Base-by-base conservation (phyloP, 2,888 invertebrate species). In the Cotesia congregata region DNA sequence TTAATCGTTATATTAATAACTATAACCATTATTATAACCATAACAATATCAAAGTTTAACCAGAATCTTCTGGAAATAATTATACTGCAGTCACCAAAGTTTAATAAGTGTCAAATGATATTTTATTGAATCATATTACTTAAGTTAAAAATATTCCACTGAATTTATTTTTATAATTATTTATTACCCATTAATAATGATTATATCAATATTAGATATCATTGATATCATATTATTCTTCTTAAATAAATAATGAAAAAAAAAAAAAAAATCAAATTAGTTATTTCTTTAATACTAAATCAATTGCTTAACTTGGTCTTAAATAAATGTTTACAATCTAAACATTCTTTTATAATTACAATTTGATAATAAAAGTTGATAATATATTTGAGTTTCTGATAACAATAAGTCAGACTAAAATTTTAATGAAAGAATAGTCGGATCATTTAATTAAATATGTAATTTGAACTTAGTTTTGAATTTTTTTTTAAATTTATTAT, bases 61-160 rank as follows among this genome's bases (percentile, higher is more conserved):
- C 70, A 70, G 70, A 59, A 59, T 70, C 30, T 20, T 70, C 70
- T 70, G 70, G 70, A 70, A 60, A 70, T 70, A 30, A 70, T 70
- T 70, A 30, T 70, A 30, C 50, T 38, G 59, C n/a, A 30, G 70
- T 70, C 41, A 68, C 68, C 17, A 17, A 6, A 68, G 50, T 41
- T 68, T 59, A 70, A 70, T 70, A 30, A 70, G 59, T 70, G 70
- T 70, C 70, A 70, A 70, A 59, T 70, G 70, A 30, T 60, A 50
- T 50, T 30, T 59, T n/a, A 70, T 59, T 70, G 59, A 70, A 70
- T 70, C 70, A 59, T 70, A 70, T 70, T 70, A 70, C 30, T 60
- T 38, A 30, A n/a, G 30, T 59, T 70, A 70, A 30, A 70, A 70
- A 70, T 70, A 70, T 70, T 70, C 68, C 68, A 68, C 50, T 68